Evolutionary conservation across 1,140 invertebrate species (phyloP).

Genomic region (Batillaria attramentaria): DNA sequence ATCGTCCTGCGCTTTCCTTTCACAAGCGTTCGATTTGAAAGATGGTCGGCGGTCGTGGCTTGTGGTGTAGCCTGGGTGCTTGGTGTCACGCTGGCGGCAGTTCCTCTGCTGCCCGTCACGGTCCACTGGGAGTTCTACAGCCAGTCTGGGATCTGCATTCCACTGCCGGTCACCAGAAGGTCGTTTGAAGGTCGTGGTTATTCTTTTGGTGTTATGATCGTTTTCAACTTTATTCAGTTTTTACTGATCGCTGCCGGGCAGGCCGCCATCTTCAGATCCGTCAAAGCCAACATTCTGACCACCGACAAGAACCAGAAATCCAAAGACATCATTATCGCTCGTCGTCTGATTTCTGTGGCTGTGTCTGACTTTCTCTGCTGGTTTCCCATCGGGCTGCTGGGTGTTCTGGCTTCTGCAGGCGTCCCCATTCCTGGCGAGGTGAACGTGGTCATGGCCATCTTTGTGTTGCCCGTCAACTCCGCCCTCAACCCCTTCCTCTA

Average conservation of each 20-base stretch:
- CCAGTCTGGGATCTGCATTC: conserved; percentile 42
- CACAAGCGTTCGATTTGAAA: conserved; percentile 27
- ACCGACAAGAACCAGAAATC: too few species aligned
- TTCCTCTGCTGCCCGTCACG: conserved; percentile 27
- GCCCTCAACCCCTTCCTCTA: conserved; percentile 16
- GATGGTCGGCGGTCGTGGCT: background rate
- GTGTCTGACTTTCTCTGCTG: too few species aligned
- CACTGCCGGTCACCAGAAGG: conserved; percentile 34
- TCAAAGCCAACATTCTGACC: too few species aligned
- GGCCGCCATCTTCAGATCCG: conserved; percentile 40
- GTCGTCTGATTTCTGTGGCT: too few species aligned
- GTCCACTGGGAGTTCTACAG: conserved; percentile 40
- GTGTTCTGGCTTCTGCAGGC: too few species aligned
- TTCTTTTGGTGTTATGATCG: conserved; percentile 37
- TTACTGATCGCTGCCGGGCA: conserved; percentile 40
- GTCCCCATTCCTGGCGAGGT: background rate
- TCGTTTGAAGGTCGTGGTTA: conserved; percentile 36
- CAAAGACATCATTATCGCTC: too few species aligned
- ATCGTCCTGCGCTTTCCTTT: conserved; percentile 52
- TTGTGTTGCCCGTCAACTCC: conserved; percentile 10
- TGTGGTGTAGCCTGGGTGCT: conserved; percentile 33
- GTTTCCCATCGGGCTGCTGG: too few species aligned
- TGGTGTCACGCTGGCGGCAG: conserved; percentile 25
- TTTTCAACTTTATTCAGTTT: conserved; percentile 42
- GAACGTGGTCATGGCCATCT: background rate